phyloP scores from a whole-genome alignment of 2,888 invertebrate species.

The Polydrusus pterygomalis region DNA sequence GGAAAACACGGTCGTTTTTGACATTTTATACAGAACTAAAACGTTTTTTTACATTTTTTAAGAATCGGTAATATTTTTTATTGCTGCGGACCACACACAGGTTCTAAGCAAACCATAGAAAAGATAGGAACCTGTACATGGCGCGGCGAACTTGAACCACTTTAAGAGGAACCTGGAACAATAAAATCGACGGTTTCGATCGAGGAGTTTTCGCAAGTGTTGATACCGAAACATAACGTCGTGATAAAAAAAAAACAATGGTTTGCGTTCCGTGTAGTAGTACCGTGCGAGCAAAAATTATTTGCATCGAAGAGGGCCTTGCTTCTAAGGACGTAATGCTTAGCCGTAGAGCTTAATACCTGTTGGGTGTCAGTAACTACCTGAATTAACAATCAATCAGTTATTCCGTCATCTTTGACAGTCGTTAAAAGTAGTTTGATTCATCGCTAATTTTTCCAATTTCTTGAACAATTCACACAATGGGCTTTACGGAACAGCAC shows the following conservation, averaged over 20 bases:
- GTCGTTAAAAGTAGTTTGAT: no score
- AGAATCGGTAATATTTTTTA: conserved; percentile 46
- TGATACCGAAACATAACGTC: background rate
- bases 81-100: conserved; percentile 41
- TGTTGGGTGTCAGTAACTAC: no score
- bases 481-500: no score
- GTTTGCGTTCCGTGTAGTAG: no score
- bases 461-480: no score
- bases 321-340: no score
- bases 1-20: conserved; percentile 21
- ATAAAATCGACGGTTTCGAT: conserved; percentile 49
- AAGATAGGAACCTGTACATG: conserved; percentile 46
- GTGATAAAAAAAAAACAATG: background rate
- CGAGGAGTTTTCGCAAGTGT: conserved; percentile 21
- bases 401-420: no score
- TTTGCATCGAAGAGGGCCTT: no score
- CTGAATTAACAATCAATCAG: no score
- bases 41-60: conserved; percentile 40
- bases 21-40: conserved; percentile 30
- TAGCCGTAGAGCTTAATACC: no score
- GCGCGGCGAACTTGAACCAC: conserved; percentile 45
- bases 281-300: no score
- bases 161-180: conserved; percentile 50
- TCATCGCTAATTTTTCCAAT: no score
- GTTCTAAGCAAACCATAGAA: conserved; percentile 50